Conservation (phyloP, 2,888 invertebrate genomes). For the Rotaria socialis region DNA sequence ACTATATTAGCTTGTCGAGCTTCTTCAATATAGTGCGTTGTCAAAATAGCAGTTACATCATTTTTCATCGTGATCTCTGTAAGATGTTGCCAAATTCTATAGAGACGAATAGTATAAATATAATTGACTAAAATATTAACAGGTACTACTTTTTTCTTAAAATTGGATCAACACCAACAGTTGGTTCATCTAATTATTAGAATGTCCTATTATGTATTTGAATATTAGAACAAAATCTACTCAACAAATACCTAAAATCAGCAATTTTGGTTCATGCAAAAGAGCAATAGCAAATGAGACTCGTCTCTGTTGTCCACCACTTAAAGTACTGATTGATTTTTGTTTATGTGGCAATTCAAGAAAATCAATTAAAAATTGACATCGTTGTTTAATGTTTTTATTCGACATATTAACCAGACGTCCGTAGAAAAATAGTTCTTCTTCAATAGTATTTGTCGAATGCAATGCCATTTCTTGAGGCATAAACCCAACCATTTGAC, state of each 20-base stretch:
- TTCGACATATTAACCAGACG: conserved; percentile 82
- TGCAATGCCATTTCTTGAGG: conserved; percentile 67
- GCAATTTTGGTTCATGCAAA: conserved; percentile 79
- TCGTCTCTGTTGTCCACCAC: conserved; percentile 83
- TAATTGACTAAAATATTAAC: not conserved
- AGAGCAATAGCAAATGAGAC: conserved; percentile 85
- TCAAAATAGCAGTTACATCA: conserved; percentile 86
- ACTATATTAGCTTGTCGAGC: conserved; percentile 62
- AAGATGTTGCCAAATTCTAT: conserved; percentile 85
- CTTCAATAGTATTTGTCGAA: conserved; percentile 74
- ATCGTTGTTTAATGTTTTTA: conserved; percentile 73
- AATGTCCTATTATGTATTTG: conserved; percentile 57
- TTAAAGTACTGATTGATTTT: conserved; percentile 73
- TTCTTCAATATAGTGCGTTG: conserved; percentile 92
- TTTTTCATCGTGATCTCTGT: conserved; percentile 81
- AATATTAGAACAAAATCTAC: not conserved
- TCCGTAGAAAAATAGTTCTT: conserved; percentile 92
- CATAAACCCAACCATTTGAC: conserved; percentile 89
- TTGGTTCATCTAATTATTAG: conserved; percentile 85
- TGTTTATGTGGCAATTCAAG: conserved; percentile 81
- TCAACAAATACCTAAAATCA: not conserved
- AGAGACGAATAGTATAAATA: not conserved
- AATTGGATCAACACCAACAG: conserved; percentile 84
- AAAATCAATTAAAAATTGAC: conserved; percentile 80
- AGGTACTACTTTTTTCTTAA: conserved; percentile 61